Evolutionary conservation across 1,140 invertebrate genomes (phyloP), one percentile per base, ranked within the genome.

Genomic region (Drosophila pruinosa): DNA sequence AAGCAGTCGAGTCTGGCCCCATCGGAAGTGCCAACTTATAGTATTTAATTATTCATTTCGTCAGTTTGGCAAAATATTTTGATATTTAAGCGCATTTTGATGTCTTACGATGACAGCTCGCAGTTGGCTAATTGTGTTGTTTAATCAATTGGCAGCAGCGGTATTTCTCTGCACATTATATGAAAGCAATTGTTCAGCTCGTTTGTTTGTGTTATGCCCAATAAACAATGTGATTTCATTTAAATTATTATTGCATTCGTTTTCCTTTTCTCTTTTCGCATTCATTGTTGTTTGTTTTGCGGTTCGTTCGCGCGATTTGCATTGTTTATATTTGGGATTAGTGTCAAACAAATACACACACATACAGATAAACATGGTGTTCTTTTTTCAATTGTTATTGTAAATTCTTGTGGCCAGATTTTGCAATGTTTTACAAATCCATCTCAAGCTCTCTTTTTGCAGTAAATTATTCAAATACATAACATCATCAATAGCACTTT

Each of bases 211-310:
- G 22, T 61, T 71, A 61, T 12, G 41, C 39, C 61, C 57, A 38
- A 68, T 82, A 82, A 78, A 83, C 75, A 83, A 61, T 41, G 28
- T 17, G 53, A 52, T 56, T 67, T 64, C 45, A 69, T 75, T 67
- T 39, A 79, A 75, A 79, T 75, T 72, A 79, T 75, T 72, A 63
- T 72, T 53, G 48, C 57, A 61, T 58, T 59, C 41, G n/a, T 14
- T 47, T 21, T 58, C 15, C 19, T 31, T 47, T 45, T 36, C 10
- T 41, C 21, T 34, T 53, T 34, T 21, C 58, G 7, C 65, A 47
- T 69, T 53, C 52, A 62, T 62, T 21, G 65, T 24, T 17, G 10
- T 21, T 34, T 69, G 10, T 24, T 45, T 36, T 70, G 67, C 12
- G 67, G 48, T 63, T 28, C 39, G 43, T 41, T 17, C 41, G 10